Evolutionary conservation across 2,888 invertebrate species (phyloP).

Genomic region (Noctua fimbriata): DNA sequence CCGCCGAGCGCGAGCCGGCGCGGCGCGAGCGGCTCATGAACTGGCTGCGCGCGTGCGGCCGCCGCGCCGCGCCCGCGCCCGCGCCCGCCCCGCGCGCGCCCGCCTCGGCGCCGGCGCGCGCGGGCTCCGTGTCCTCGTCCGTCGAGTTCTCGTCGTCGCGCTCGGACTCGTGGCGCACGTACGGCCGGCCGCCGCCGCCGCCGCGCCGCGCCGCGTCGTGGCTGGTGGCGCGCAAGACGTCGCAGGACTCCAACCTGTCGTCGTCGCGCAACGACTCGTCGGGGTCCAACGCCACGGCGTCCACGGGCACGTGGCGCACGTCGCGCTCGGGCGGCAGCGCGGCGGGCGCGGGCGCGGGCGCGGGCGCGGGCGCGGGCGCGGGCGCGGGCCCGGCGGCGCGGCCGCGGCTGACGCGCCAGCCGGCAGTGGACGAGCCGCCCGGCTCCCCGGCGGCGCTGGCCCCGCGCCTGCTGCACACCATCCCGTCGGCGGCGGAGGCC

Average conservation of each 20-base stretch:
- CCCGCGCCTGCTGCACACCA: conserved; percentile 82
- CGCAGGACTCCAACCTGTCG: conserved; percentile 97
- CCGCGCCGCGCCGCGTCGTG: conserved; percentile 96
- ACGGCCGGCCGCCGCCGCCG: conserved; percentile 94
- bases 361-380: too few relatives aligned
- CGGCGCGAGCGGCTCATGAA: conserved; percentile 83
- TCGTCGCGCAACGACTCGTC: conserved; percentile 97
- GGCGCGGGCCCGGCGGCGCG: conserved; percentile 77
- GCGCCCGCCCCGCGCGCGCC: conserved; percentile 88
- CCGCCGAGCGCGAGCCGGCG: conserved; percentile 85
- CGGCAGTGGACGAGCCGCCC: conserved; percentile 94
- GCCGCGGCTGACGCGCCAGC: conserved; percentile 94
- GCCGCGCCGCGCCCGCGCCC: conserved; percentile 72
- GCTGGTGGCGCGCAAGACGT: conserved; percentile 97
- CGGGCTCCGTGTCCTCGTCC: conserved; percentile 96
- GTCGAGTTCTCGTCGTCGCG: conserved; percentile 97
- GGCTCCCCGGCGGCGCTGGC: conserved; percentile 71
- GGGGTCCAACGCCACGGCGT: conserved; percentile 96
- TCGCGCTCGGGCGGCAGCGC: conserved; percentile 96
- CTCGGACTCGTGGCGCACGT: conserved; percentile 96
- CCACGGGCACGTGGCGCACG: conserved; percentile 97
- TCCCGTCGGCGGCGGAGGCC: conserved; percentile 85
- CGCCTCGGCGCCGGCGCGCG: conserved; percentile 92
- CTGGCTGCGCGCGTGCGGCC: conserved; percentile 83
- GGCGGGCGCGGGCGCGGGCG: conserved; percentile 93